phyloP scores from a whole-genome alignment of 2,888 invertebrate genomes.

The Palloptera scutellata region DNA sequence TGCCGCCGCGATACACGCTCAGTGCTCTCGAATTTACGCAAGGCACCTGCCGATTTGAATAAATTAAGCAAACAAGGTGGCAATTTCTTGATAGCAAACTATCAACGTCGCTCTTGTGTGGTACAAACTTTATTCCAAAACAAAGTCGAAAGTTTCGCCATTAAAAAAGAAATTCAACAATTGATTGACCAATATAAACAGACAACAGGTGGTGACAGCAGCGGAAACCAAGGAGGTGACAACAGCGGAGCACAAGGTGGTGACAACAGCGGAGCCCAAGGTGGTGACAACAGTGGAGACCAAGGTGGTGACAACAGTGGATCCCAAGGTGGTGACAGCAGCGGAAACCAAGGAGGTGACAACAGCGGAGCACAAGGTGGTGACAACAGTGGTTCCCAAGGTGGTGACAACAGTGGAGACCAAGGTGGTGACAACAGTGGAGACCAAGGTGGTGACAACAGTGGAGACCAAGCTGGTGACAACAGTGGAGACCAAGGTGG shows the following conservation, averaged over 20 bases:
- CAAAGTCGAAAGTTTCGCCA: neutral
- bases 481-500: neutral
- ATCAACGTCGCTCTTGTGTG: slow-evolving; percentile 10
- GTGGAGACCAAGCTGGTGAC: neutral
- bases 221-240: neutral
- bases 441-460: neutral
- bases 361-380: neutral
- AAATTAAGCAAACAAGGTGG: neutral
- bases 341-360: neutral
- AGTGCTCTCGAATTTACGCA: neutral
- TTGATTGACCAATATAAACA: neutral
- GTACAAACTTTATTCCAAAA: slow-evolving; percentile 3
- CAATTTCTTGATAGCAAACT: neutral
- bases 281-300: no score
- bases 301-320: neutral
- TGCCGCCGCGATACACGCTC: neutral
- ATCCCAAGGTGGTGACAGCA: neutral
- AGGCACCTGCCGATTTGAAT: slow-evolving; percentile 1
- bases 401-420: neutral
- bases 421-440: neutral
- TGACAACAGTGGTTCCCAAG: neutral
- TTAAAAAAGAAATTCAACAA: no score
- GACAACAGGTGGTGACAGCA: neutral
- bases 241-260: neutral
- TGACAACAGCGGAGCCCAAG: neutral